phyloP scores from a whole-genome alignment of 2,888 invertebrate genomes.

The Scaptomyza tumidula region DNA sequence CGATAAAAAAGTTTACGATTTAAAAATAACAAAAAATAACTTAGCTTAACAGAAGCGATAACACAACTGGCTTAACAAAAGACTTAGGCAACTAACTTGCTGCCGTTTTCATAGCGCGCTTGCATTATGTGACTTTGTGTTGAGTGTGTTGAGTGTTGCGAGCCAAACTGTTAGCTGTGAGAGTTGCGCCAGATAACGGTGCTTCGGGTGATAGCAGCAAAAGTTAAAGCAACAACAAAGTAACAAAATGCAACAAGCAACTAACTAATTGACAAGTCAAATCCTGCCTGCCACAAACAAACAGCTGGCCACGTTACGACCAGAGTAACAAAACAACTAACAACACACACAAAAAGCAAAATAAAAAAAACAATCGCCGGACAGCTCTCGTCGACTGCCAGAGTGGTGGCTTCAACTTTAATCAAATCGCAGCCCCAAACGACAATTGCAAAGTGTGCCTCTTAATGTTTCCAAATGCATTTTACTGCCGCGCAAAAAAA shows the following conservation, averaged over 20 bases:
- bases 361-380: conserved; percentile 56
- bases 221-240: conserved; percentile 21
- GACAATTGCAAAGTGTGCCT: conserved; percentile 79
- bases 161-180: conserved; percentile 30
- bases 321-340: conserved; percentile 25
- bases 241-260: conserved; percentile 59
- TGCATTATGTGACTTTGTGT: conserved; percentile 33
- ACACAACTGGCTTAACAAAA: conserved; percentile 59
- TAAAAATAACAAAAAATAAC: conserved; percentile 51
- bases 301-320: conserved; percentile 39
- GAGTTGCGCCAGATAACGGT: conserved; percentile 69
- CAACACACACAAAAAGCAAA: conserved; percentile 20
- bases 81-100: conserved; percentile 78
- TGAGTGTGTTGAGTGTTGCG: conserved; percentile 43
- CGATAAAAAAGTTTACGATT: conserved; percentile 68
- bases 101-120: conserved; percentile 54
- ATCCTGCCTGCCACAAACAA: conserved; percentile 73
- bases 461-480: conserved; percentile 78
- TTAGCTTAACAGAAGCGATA: not conserved
- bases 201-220: conserved; percentile 67
- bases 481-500: conserved; percentile 60
- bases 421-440: conserved; percentile 72
- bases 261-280: conserved; percentile 80
- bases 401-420: conserved; percentile 59
- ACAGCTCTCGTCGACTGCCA: conserved; percentile 67